Conservation (phyloP, 2,797 vertebrate genomes). For the Rousettus madagascariensis region DNA sequence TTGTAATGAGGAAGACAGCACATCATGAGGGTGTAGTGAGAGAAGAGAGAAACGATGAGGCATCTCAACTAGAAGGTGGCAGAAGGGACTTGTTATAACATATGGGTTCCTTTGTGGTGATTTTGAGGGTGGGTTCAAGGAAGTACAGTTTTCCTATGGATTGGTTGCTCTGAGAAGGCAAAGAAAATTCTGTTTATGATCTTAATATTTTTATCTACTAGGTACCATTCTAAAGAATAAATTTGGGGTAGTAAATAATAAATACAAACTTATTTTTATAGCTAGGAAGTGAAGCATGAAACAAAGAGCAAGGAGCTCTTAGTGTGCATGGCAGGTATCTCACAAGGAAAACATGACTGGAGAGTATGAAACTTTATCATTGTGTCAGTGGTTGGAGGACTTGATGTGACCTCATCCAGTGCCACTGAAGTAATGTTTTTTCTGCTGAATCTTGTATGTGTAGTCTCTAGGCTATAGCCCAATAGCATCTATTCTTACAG, state of each 20-base stretch:
- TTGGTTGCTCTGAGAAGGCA: neutral
- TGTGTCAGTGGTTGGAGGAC: neutral
- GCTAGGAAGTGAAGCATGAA: neutral
- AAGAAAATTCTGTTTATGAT: neutral
- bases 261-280: constrained; percentile 22
- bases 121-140: neutral
- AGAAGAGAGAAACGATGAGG: neutral
- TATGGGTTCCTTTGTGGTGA: neutral
- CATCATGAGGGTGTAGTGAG: neutral
- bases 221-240: neutral
- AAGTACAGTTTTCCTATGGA: neutral
- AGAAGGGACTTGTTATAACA: neutral
- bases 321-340: neutral
- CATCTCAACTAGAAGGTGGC: neutral
- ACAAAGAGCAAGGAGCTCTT: neutral
- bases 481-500: neutral
- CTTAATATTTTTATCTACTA: constrained; percentile 2
- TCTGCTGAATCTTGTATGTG: constrained; percentile 10
- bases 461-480: neutral
- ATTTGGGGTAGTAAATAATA: neutral
- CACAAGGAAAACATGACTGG: neutral
- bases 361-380: neutral
- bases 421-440: constrained; percentile 14
- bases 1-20: neutral
- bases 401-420: neutral